These are phyloP conservation scores for Aphelenchoides bicaudatus DNA, from an alignment of 2,888 invertebrate genomes.

Conservation along the genomic window DNA sequence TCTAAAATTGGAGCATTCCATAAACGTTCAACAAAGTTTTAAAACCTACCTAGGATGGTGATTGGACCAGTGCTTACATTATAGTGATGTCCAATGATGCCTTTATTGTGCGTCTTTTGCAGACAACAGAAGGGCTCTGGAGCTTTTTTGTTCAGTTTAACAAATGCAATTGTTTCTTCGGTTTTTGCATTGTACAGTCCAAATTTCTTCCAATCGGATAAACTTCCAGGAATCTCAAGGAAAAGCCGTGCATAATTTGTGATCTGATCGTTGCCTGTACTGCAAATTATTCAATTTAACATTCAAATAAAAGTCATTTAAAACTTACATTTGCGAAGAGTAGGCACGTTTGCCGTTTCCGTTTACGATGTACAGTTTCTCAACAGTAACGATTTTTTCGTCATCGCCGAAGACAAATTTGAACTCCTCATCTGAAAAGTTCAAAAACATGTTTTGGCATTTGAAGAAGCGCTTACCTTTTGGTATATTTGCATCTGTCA, in stretches of 20 bases:
- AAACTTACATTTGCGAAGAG: slow-evolving; percentile 10
- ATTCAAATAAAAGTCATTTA: neutral
- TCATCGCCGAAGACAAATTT: slow-evolving; percentile 6
- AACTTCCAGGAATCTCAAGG: neutral
- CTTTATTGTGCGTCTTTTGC: slow-evolving; percentile 24
- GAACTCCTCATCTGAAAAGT: neutral
- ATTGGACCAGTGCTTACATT: slow-evolving; percentile 37
- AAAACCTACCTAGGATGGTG: no score
- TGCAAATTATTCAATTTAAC: neutral
- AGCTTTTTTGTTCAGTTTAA: slow-evolving; percentile 31
- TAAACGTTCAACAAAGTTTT: no score
- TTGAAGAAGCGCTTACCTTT: slow-evolving; percentile 5
- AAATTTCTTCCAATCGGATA: neutral
- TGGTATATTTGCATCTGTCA: slow-evolving; percentile 27
- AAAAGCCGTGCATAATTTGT: neutral
- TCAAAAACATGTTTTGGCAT: neutral
- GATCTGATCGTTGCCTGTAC: slow-evolving; percentile 1
- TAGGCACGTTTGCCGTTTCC: slow-evolving; percentile 15
- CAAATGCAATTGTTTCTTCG: slow-evolving; percentile 29
- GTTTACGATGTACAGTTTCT: neutral
- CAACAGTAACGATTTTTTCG: slow-evolving; percentile 5
- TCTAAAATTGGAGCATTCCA: no score
- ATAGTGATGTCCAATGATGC: slow-evolving; percentile 44
- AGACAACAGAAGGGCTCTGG: slow-evolving; percentile 53
- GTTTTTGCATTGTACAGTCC: slow-evolving; percentile 2